phyloP scores from a whole-genome alignment of 2,888 invertebrate species.

The Entomobrya proxima region DNA sequence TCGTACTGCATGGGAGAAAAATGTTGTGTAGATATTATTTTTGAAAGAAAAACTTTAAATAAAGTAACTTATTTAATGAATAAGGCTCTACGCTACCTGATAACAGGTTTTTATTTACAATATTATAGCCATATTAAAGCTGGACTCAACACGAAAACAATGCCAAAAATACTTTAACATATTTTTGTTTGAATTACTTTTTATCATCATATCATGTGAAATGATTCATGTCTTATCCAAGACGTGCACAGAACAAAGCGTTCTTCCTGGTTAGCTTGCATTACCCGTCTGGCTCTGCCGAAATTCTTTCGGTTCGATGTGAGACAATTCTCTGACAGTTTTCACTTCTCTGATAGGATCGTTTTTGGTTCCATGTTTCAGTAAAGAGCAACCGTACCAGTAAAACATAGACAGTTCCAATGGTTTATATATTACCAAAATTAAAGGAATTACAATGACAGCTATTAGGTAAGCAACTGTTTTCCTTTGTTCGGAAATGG shows the following conservation, averaged over 20 bases:
- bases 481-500: neutral
- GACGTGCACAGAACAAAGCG: too few species aligned
- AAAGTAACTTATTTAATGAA: neutral
- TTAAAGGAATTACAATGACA: neutral
- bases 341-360: neutral
- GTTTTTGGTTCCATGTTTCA: neutral
- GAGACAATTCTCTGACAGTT: neutral
- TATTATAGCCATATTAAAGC: too few species aligned
- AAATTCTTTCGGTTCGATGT: too few species aligned
- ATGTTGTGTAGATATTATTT: neutral
- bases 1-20: slow-evolving; percentile 50
- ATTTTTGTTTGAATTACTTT: too few species aligned
- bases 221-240: too few species aligned
- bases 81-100: neutral
- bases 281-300: too few species aligned
- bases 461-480: neutral
- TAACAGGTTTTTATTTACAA: too few species aligned
- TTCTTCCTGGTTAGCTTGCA: too few species aligned
- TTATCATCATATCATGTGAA: too few species aligned
- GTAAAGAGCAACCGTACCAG: neutral
- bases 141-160: too few species aligned
- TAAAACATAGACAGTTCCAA: slow-evolving; percentile 22
- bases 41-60: neutral
- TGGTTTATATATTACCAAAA: slow-evolving; percentile 42
- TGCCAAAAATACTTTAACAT: too few species aligned